phyloP scores from a whole-genome alignment of 2,797 vertebrate species.

The Aeoliscus strigatus region DNA sequence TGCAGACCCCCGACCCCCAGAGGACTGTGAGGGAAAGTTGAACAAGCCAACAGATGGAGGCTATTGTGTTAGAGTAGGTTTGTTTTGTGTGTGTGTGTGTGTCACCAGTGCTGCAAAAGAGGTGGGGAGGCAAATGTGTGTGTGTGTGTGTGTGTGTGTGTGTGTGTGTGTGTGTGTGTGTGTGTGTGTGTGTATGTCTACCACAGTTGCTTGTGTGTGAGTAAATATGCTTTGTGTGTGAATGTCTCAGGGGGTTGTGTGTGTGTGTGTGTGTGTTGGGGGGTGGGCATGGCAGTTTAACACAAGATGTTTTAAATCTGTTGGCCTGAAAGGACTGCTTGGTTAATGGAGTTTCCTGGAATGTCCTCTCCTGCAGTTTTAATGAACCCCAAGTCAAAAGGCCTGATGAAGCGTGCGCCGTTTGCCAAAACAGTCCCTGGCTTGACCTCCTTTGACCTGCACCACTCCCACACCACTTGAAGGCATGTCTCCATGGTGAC shows the following conservation, averaged over 20 bases:
- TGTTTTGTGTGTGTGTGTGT: too few relatives aligned
- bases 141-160: conserved; percentile 23
- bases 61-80: conserved; percentile 59
- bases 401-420: conserved; percentile 73
- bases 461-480: conserved; percentile 55
- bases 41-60: conserved; percentile 69
- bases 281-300: conserved; percentile 38
- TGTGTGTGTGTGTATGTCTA: too few relatives aligned
- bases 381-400: conserved; percentile 76
- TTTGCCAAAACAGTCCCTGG: conserved; percentile 67
- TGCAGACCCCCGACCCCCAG: conserved; percentile 44
- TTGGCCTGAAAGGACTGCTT: conserved; percentile 57
- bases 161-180: conserved; percentile 34
- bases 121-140: too few relatives aligned
- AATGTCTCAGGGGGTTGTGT: too few relatives aligned
- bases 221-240: too few relatives aligned
- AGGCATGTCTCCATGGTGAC: conserved; percentile 66
- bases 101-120: too few relatives aligned
- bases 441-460: conserved; percentile 61
- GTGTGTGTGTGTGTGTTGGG: neutral
- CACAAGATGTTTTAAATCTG: conserved; percentile 69
- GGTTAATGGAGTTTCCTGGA: conserved; percentile 76
- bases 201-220: too few relatives aligned
- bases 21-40: conserved; percentile 63
- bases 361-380: conserved; percentile 75